Evolutionary conservation across 2,797 vertebrate species (phyloP).

Genomic region (Centroberyx gerrardi): DNA sequence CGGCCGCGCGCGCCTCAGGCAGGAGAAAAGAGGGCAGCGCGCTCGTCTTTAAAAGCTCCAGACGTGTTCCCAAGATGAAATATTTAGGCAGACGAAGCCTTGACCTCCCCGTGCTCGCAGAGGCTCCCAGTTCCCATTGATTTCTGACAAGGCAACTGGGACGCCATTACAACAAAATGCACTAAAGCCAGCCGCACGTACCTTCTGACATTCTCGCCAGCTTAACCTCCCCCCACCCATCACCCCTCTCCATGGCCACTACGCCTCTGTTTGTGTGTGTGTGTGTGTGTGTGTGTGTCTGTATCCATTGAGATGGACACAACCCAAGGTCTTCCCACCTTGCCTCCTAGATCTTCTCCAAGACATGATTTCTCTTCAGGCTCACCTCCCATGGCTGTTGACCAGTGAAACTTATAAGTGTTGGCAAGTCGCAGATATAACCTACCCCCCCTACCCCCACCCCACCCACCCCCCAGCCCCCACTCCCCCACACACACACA

Average conservation of each 20-base stretch:
- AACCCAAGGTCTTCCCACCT: slow-evolving; percentile 47
- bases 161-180: slow-evolving; percentile 97
- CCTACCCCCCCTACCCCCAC: background rate
- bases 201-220: slow-evolving; percentile 89
- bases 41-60: slow-evolving; percentile 94
- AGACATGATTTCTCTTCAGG: slow-evolving; percentile 22
- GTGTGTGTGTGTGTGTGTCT: slow-evolving; percentile 21
- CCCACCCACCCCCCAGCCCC: background rate
- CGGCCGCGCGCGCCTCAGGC: slow-evolving; percentile 1
- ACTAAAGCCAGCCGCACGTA: slow-evolving; percentile 90
- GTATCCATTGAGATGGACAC: slow-evolving; percentile 37
- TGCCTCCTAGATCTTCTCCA: slow-evolving; percentile 11
- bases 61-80: slow-evolving; percentile 94
- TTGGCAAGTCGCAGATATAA: slow-evolving; percentile 13
- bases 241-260: slow-evolving; percentile 27
- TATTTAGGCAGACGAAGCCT: slow-evolving; percentile 94
- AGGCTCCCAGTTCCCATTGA: slow-evolving; percentile 95
- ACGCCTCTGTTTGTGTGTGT: slow-evolving; percentile 15
- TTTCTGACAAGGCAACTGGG: slow-evolving; percentile 97
- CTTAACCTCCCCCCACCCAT: slow-evolving; percentile 82
- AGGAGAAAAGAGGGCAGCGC: slow-evolving; percentile 84
- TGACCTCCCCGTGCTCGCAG: slow-evolving; percentile 90
- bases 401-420: slow-evolving; percentile 37
- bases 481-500: slow-evolving; percentile 25
- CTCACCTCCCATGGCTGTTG: slow-evolving; percentile 32